Evolutionary conservation across 2,113 vertebrate genomes (phyloP).

Genomic region (Myotis brandtii): DNA sequence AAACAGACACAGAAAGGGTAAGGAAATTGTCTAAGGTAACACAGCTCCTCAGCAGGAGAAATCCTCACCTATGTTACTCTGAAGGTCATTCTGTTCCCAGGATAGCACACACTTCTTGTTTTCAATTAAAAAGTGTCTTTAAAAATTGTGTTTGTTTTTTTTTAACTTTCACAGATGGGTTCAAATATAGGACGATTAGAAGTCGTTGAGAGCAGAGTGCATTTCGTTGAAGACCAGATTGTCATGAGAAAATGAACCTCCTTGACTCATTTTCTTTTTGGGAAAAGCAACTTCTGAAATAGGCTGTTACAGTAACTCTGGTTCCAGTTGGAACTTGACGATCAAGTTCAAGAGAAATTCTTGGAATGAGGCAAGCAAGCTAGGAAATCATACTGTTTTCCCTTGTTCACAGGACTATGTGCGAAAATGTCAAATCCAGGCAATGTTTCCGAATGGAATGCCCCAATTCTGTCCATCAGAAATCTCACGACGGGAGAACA

Average conservation of each 20-base stretch:
- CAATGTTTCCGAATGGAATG: background rate
- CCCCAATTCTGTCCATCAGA: background rate
- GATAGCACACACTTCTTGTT: background rate
- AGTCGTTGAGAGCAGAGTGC: background rate
- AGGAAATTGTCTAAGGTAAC: background rate
- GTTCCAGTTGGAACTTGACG: background rate
- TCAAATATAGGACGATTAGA: background rate
- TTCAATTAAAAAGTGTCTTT: background rate
- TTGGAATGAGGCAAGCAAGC: background rate
- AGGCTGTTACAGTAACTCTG: background rate
- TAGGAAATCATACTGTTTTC: background rate
- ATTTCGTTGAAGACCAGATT: background rate
- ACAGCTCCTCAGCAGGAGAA: background rate
- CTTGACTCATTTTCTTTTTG: background rate
- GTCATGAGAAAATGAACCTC: background rate
- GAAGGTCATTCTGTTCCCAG: background rate
- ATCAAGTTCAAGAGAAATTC: background rate
- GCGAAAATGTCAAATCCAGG: background rate
- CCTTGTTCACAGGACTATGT: background rate
- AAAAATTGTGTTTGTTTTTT: background rate
- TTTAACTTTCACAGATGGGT: background rate
- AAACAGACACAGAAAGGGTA: background rate
- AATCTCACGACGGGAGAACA: background rate
- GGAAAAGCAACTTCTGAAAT: background rate
- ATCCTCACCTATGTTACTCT: no score